Conservation (phyloP, 2,888 invertebrate genomes). For the Cremastinae sp. region DNA sequence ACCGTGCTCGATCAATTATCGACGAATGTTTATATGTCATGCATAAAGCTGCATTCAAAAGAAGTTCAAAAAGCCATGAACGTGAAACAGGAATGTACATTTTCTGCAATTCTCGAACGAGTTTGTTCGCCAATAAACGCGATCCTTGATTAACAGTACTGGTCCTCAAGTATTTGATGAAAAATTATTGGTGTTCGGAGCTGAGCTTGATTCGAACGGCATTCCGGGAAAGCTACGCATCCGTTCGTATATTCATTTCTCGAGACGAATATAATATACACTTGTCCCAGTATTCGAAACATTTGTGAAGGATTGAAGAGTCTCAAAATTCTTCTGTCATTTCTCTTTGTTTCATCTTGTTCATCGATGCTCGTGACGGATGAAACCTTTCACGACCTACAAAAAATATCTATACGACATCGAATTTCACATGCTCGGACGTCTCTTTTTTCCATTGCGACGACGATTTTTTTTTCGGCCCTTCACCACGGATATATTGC, state of each 20-base stretch:
- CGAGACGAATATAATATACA: no score
- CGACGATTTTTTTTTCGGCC: constrained; percentile 1
- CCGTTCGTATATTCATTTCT: constrained; percentile 16
- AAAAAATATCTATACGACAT: background rate
- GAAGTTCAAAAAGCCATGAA: constrained; percentile 13
- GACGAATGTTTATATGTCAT: no score
- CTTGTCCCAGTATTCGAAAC: background rate
- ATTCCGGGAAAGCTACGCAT: constrained; percentile 7
- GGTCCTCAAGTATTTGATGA: constrained; percentile 75
- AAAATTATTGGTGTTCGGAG: constrained; percentile 65
- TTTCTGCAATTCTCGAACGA: constrained; percentile 55
- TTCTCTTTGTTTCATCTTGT: no score
- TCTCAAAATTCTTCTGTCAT: constrained; percentile 7
- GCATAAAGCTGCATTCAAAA: constrained; percentile 4
- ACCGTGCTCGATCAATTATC: no score
- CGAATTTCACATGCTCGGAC: background rate
- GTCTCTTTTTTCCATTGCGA: constrained; percentile 4
- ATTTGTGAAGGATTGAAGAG: background rate
- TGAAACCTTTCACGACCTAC: background rate
- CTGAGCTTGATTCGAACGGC: constrained; percentile 44
- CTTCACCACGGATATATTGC: constrained; percentile 2
- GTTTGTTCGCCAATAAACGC: constrained; percentile 71
- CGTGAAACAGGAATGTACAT: background rate
- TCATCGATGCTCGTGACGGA: no score
- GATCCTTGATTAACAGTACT: constrained; percentile 74